These are phyloP conservation scores for Slavum lentiscoides DNA, from an alignment of 2,888 invertebrate species.

Conservation along the genomic window DNA sequence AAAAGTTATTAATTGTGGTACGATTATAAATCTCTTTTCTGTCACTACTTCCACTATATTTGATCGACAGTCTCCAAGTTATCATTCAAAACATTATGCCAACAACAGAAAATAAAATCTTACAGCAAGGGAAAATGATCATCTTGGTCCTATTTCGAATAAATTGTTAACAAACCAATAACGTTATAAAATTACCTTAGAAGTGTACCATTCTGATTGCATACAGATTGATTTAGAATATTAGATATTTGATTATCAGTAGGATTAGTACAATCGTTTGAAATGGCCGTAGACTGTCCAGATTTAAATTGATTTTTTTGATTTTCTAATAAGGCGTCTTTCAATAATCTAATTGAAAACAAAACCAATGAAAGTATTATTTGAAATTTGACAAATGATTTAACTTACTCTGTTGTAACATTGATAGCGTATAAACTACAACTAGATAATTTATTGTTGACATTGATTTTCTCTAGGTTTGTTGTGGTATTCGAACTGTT, in stretches of 20 bases:
- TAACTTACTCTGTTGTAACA: constrained; percentile 39
- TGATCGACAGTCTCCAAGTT: no score
- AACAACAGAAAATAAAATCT: no score
- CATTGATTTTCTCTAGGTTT: constrained; percentile 36
- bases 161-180: no score
- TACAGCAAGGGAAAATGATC: no score
- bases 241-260: neutral
- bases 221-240: neutral
- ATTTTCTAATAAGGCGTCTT: constrained; percentile 40
- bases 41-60: no score
- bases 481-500: neutral
- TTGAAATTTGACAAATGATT: neutral
- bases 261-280: neutral
- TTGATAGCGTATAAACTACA: constrained; percentile 39
- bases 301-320: constrained; percentile 19
- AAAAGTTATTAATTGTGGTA: neutral
- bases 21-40: neutral
- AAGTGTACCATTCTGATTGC: neutral
- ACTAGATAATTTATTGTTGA: constrained; percentile 33
- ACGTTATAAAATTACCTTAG: neutral
- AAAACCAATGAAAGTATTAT: neutral
- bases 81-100: no score
- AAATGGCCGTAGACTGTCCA: neutral
- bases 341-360: constrained; percentile 33
- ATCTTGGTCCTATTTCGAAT: no score